Conservation (phyloP, 2,888 invertebrate genomes). For the Parapristionchus giblindavisi region DNA sequence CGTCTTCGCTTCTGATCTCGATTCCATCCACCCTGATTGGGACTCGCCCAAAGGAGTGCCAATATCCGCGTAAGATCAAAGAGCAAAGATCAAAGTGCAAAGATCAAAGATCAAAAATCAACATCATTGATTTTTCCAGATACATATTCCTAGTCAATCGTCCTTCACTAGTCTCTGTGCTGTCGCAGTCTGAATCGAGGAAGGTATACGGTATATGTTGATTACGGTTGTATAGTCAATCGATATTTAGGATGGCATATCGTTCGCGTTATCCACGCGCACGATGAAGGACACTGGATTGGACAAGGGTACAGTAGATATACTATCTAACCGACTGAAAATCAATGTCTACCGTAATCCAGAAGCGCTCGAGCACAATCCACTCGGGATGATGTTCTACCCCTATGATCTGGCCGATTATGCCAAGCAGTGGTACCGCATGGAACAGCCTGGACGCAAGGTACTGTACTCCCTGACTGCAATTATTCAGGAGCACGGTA, state of each 20-base stretch:
- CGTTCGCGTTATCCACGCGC: slow-evolving; percentile 12
- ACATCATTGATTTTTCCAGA: neutral
- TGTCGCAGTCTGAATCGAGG: slow-evolving; percentile 15
- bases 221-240: neutral
- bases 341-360: slow-evolving; percentile 11
- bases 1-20: slow-evolving; percentile 25
- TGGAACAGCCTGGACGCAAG: slow-evolving; percentile 34
- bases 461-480: slow-evolving; percentile 18
- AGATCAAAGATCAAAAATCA: neutral
- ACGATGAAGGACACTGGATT: slow-evolving; percentile 32
- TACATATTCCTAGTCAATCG: slow-evolving; percentile 32
- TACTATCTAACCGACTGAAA: neutral
- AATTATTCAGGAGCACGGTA: too few species aligned
- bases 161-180: slow-evolving; percentile 16
- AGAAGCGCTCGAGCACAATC: slow-evolving; percentile 18
- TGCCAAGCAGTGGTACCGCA: slow-evolving; percentile 26
- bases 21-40: slow-evolving; percentile 29
- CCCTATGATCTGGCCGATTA: slow-evolving; percentile 6
- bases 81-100: too few species aligned
- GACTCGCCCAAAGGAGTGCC: slow-evolving; percentile 33
- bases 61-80: slow-evolving; percentile 34
- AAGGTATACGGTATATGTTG: slow-evolving; percentile 10
- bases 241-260: slow-evolving; percentile 8
- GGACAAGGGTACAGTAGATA: slow-evolving; percentile 6
- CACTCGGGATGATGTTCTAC: slow-evolving; percentile 30